Conservation (phyloP, 2,888 invertebrate genomes). For the Thalpophila matura region DNA sequence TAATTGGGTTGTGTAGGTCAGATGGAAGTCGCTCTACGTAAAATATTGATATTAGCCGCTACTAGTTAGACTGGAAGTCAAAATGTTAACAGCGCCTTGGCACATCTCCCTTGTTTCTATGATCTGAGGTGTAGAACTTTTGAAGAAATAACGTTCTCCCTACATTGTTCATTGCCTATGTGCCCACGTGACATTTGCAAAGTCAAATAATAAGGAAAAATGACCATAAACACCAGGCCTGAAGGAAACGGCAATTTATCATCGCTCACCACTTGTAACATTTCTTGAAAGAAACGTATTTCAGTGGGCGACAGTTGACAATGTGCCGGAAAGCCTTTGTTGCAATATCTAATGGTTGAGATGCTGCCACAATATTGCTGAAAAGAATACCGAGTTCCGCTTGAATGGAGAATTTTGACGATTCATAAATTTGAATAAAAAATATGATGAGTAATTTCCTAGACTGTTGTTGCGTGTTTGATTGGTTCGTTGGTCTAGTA, state of each 20-base stretch:
- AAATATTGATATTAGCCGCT: too few species aligned
- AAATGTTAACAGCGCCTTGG: too few species aligned
- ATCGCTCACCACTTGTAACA: slow-evolving; percentile 22
- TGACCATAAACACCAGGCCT: neutral
- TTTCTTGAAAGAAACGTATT: slow-evolving; percentile 27
- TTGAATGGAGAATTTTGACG: neutral
- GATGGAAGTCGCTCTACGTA: too few species aligned
- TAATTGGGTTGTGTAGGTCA: too few species aligned
- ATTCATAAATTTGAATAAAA: neutral
- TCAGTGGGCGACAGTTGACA: slow-evolving; percentile 15
- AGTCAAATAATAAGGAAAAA: slow-evolving; percentile 14
- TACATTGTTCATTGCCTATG: slow-evolving; percentile 1
- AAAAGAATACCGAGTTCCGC: slow-evolving; percentile 1
- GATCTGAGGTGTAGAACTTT: too few species aligned
- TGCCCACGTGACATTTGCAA: neutral
- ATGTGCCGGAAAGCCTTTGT: slow-evolving; percentile 39
- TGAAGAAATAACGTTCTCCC: too few species aligned
- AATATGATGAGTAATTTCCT: neutral
- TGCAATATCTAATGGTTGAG: slow-evolving; percentile 1
- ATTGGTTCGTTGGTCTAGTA: too few species aligned
- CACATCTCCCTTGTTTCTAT: too few species aligned
- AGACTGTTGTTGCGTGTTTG: neutral
- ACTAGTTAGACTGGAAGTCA: too few species aligned
- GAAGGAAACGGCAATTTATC: slow-evolving; percentile 43
- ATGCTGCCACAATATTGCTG: slow-evolving; percentile 8